Base-by-base conservation (phyloP, 2,113 vertebrate genomes). In the Heterocephalus glaber region DNA sequence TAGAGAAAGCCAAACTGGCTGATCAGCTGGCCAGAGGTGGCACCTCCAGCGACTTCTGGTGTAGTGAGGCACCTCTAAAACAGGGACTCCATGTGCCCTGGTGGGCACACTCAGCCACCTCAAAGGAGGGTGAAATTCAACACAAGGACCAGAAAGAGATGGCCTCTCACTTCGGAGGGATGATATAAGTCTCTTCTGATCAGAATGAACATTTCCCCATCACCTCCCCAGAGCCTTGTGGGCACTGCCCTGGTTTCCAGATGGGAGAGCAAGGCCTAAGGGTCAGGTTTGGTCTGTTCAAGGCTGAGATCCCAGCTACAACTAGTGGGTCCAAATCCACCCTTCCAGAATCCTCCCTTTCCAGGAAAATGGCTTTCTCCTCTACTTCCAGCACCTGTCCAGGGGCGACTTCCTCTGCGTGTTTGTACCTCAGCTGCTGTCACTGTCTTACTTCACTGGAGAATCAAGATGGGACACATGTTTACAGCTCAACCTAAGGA, bases 31-130 rank as follows among this genome's bases (percentile, higher is more conserved):
- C 90, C n/a, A 35, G 66, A 85, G 33, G 30, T 1, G 2, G 24
- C 19, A 2, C 38, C 33, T 9, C 52, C 3, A 4, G 24, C 7
- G 1, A 4, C 28, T 3, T 58, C n/a, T 11, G 19, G 38, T 1
- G 5, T 0, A 3, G 0, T 1, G 14, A 88, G 35, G n/a, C 2
- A 19, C 30, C 68, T 81, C 66, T 26, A 22, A 60, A 41, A n/a
- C 5, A 24, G 17, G 3, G 35, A n/a, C 74, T 13, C 33, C 28
- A 1, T 4, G 33, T 79, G 41, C 65, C 24, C 54, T 56, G 6
- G 30, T 19, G 17, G 35, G 20, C 49, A 33, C 65, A 38, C 9
- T 61, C 52, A 35, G 76, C 38, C 7, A 22, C 2, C 38, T 47
- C 44, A 60, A 63, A 35, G 74, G 24, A 82, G 61, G 49, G 11